Conservation (phyloP, 2,888 invertebrate species). For the Euphydryas editha region DNA sequence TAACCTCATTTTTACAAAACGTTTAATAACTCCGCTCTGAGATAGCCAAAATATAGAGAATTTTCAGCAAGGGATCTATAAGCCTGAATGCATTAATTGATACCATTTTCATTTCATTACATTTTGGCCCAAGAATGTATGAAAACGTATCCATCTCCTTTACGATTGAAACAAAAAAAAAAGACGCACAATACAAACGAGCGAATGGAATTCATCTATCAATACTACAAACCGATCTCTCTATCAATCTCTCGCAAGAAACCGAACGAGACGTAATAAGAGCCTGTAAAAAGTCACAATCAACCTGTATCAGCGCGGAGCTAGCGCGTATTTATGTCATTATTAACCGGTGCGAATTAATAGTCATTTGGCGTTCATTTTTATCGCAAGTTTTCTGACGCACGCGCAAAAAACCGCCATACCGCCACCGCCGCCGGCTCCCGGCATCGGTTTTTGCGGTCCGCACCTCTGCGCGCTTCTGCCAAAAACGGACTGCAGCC, state of each 20-base stretch:
- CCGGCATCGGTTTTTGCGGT: conserved; percentile 54
- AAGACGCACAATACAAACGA: conserved; percentile 15
- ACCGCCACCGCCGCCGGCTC: conserved; percentile 55
- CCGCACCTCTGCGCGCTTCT: conserved; percentile 46
- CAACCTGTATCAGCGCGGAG: conserved; percentile 55
- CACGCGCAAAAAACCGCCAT: conserved; percentile 62
- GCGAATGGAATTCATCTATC: conserved; percentile 27
- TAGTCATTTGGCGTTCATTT: conserved; percentile 80
- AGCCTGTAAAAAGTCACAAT: conserved; percentile 32
- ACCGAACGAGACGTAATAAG: conserved; percentile 17
- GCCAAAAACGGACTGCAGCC: conserved; percentile 66
- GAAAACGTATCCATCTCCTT: too few species aligned
- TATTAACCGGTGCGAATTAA: conserved; percentile 82
- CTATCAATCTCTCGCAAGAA: conserved; percentile 27
- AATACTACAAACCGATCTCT: conserved; percentile 27
- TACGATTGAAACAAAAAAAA: conserved; percentile 19
- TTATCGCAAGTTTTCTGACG: conserved; percentile 69
- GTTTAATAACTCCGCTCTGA: too few species aligned
- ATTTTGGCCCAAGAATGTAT: too few species aligned
- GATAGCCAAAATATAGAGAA: too few species aligned
- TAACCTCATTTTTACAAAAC: too few species aligned
- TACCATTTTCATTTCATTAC: too few species aligned
- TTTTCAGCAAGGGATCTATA: too few species aligned
- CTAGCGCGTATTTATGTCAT: conserved; percentile 82
- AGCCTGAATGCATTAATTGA: too few species aligned